Evolutionary conservation across 2,797 vertebrate species (phyloP), one percentile per base, ranked within the genome.

Genomic region (Tolypeutes matacus): DNA sequence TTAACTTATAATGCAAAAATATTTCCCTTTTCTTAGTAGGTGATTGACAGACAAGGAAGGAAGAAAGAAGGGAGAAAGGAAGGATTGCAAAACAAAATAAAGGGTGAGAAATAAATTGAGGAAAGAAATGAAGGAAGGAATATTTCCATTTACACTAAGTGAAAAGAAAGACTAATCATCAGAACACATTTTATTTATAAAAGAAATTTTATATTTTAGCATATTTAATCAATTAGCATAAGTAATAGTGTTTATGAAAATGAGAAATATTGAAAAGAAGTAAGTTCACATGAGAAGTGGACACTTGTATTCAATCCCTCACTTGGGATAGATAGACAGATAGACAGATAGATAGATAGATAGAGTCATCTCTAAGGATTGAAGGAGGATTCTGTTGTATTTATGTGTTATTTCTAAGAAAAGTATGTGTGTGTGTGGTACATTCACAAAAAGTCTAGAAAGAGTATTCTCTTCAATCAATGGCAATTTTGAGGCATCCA

Each of bases 401-500:
- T 93, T 69, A 88, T 58, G 39, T 86, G 29, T 87, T 18, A 85
- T 94, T 95, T 90, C 73, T 76, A 89, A 78, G 42, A 88, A 34
- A 5, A 14, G 25, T 69, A 34, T 85, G 64, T 69, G 42, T 85
- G 64, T 58, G 15, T 29, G 5, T 36, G 3, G 5, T 36, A 2
- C 39, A 65, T 81, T 92, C n/a, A 73, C 56, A 86, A 2, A 94
- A 90, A 78, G 34, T 82, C 46, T 94, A 75, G 29, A 89, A 87
- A 95, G 10, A 93, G 27, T 89, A 64, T 62, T 95, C 69, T 95
- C 46, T 94, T 82, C 89, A 96, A 83, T 96, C 86, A 97, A 87
- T 84, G 96, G 42, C 62, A 95, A 96, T 96, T 96, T 96, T 90
- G 92, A 96, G 13, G 53, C 78, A 93, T 92, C 64, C 90, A 96